These are phyloP conservation scores for Hypomesus transpacificus DNA, from an alignment of 2,113 vertebrate genomes.

Conservation along the genomic window DNA sequence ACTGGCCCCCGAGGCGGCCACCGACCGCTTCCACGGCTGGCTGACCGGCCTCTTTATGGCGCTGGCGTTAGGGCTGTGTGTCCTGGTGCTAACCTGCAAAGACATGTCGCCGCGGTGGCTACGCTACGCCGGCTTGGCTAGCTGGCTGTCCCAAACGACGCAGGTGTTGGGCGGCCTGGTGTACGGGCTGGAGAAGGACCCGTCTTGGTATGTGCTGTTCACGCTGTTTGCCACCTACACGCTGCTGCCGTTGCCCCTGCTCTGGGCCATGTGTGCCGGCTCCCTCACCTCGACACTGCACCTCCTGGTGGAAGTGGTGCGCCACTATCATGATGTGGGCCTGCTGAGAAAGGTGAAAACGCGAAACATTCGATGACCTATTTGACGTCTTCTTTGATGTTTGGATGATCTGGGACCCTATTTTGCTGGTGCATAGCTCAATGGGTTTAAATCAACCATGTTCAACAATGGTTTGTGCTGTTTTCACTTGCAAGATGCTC, in stretches of 20 bases:
- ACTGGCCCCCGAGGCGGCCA: constrained; percentile 45
- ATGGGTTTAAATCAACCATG: not conserved
- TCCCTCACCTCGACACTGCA: constrained; percentile 65
- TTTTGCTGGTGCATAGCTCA: too few relatives aligned
- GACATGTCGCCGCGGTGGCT: constrained; percentile 66
- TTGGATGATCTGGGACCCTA: too few relatives aligned
- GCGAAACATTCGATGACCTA: not conserved
- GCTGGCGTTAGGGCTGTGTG: constrained; percentile 54
- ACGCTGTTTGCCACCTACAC: constrained; percentile 75
- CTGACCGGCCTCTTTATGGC: constrained; percentile 65
- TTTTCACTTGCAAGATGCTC: too few relatives aligned
- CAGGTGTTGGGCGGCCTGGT: constrained; percentile 69
- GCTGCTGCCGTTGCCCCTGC: constrained; percentile 70
- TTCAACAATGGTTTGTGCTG: not conserved
- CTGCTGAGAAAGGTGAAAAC: constrained; percentile 65
- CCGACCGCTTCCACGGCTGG: constrained; percentile 49
- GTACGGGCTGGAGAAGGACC: constrained; percentile 70
- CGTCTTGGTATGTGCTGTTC: constrained; percentile 74
- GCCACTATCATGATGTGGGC: constrained; percentile 49
- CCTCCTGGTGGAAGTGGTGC: constrained; percentile 55
- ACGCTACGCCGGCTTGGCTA: constrained; percentile 65
- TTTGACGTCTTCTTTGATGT: not conserved
- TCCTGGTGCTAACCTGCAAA: constrained; percentile 65
- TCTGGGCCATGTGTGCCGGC: constrained; percentile 73
- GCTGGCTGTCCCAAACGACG: constrained; percentile 71